Conservation (phyloP, 2,797 vertebrate species). For the Triplophysa yarkandensis region DNA sequence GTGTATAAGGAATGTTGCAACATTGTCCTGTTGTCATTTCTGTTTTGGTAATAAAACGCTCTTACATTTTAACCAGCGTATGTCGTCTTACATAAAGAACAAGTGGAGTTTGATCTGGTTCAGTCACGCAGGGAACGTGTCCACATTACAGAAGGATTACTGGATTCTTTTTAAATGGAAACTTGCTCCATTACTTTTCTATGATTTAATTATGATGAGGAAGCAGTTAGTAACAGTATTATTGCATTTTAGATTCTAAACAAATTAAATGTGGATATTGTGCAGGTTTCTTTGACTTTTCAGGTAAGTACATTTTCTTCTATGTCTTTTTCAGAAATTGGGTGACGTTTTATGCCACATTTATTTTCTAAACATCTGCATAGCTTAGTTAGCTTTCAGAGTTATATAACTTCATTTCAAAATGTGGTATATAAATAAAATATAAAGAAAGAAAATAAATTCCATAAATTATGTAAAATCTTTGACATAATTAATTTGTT, state of each 20-base stretch:
- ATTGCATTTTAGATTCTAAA: background rate
- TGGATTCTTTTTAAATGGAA: constrained; percentile 10
- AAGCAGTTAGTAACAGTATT: too few relatives aligned
- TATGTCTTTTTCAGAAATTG: background rate
- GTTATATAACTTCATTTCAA: too few relatives aligned
- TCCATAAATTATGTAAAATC: too few relatives aligned
- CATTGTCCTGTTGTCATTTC: constrained; percentile 45
- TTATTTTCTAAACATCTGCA: too few relatives aligned
- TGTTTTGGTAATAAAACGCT: constrained; percentile 67
- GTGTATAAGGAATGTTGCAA: constrained; percentile 49
- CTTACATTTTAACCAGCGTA: constrained; percentile 70
- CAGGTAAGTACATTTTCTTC: background rate
- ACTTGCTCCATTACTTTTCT: background rate
- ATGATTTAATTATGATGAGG: too few relatives aligned
- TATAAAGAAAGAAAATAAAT: too few relatives aligned
- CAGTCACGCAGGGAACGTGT: constrained; percentile 1
- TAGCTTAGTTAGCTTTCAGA: too few relatives aligned
- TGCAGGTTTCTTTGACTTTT: background rate
- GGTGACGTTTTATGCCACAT: too few relatives aligned
- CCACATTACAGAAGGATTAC: constrained; percentile 11
- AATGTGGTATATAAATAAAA: too few relatives aligned
- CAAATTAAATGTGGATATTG: background rate
- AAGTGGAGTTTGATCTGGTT: constrained; percentile 75
- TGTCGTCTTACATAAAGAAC: constrained; percentile 30
- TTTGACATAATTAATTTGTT: too few relatives aligned